Evolutionary conservation across 2,797 vertebrate genomes (phyloP).

Genomic region (Rhodeus uyekii): DNA sequence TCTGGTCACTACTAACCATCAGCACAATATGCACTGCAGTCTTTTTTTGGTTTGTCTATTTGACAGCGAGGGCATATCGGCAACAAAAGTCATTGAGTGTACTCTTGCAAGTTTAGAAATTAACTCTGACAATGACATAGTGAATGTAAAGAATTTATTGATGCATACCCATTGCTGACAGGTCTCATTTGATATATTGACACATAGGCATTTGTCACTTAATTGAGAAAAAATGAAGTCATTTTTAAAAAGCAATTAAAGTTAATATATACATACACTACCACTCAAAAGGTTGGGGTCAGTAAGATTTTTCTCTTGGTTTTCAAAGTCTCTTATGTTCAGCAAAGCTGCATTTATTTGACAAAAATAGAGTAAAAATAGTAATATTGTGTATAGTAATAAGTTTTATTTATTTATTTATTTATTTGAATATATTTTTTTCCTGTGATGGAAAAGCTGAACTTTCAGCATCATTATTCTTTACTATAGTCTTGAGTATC

Average conservation of each 20-base stretch:
- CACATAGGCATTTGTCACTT: background rate
- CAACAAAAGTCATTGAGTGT: slow-evolving; percentile 64
- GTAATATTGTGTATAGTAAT: too few species aligned
- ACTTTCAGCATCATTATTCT: background rate
- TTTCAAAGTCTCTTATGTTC: background rate
- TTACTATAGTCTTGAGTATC: background rate
- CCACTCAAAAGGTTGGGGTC: background rate
- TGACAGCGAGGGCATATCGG: slow-evolving; percentile 49
- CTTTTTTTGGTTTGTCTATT: slow-evolving; percentile 46
- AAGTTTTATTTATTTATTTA: too few species aligned
- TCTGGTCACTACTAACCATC: slow-evolving; percentile 73
- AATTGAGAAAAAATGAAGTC: slow-evolving; percentile 27
- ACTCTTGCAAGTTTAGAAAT: slow-evolving; percentile 62
- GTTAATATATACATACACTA: background rate
- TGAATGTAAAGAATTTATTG: slow-evolving; percentile 20
- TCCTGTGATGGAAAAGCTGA: background rate
- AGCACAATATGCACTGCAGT: slow-evolving; percentile 68
- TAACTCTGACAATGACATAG: slow-evolving; percentile 41
- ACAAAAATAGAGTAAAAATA: background rate
- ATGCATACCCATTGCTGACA: slow-evolving; percentile 17
- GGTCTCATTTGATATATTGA: slow-evolving; percentile 19
- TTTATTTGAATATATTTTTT: background rate
- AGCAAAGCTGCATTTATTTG: background rate
- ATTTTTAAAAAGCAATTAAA: slow-evolving; percentile 13
- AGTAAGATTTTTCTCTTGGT: background rate